Base-by-base conservation (phyloP, 1,140 invertebrate genomes). In the Neodiprion fabricii region DNA sequence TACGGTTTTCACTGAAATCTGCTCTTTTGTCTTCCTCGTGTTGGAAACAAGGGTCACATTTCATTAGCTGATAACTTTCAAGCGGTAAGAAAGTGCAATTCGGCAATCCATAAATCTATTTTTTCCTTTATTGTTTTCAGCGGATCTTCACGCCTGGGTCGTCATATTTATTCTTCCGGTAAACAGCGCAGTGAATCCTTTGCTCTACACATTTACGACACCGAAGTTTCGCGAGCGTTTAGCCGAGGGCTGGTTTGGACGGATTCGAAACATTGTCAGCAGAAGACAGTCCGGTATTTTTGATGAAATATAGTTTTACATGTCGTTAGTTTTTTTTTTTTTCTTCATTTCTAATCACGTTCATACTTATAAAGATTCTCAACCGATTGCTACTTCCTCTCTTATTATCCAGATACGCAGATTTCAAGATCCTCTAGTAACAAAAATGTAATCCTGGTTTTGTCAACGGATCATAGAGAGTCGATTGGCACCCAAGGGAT, bases 161-260 rank as follows among this genome's bases (percentile, higher is more conserved):
- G 92, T 94, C 0, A 91, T 96, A 8, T 95, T 95, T 75, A 90
- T 96, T 66, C 80, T 96, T 9, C 95, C 95, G 0, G 89, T 96
- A 0, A 96, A 96, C 83, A 93, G 93, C 0, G 93, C 94, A 0
- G 86, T 95, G 0, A 96, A 96, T 86, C 95, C 95, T 1, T 82
- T 95, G 1, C 85, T 96, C 0, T 96, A 96, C 80, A 96, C 94
- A 8, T 93, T 96, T 71, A 94, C 94, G 0, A 94, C 93, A 7
- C 92, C 92, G 0, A 92, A 92, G 81, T 93, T 92, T 82, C 87
- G 90, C 4, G 89, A 90, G 79, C 88, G 89, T 78, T 79, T 91
- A 40, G 82, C 70, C 65, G 77, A 83, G 9, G 78, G 78, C 14
- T 88, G 83, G 79, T 78, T 83, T 21, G 77, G 78, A 7, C 75